Percentiles rank a stretch among this genome's conserved stretches.
Conservation (phyloP, 2,113 vertebrate genomes). For the Syngnathus scovelli region DNA sequence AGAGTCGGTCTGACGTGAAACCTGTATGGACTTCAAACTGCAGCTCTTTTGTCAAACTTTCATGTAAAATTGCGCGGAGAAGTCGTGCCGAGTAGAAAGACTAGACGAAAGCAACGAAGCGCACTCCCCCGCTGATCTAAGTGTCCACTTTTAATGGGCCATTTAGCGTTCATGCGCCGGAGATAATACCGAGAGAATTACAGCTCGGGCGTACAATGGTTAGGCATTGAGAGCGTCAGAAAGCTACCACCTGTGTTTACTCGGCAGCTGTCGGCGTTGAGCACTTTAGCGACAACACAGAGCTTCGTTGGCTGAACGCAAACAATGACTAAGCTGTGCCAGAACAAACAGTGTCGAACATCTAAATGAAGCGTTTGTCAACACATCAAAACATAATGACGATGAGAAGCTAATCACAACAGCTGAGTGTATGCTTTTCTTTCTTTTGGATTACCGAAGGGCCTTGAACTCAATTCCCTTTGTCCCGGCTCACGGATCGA, state of each 20-base stretch:
- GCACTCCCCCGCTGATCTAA: constrained; percentile 56
- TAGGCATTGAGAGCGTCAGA: constrained; percentile 56
- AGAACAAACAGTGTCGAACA: not conserved
- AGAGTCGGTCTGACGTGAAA: not conserved
- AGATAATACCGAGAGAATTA: constrained; percentile 22
- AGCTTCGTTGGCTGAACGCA: constrained; percentile 30
- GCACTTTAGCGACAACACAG: constrained; percentile 40
- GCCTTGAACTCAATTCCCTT: constrained; percentile 33
- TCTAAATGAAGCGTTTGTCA: not conserved
- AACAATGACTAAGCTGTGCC: constrained; percentile 2
- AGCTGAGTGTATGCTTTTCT: not conserved
- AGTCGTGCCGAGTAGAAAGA: constrained; percentile 47
- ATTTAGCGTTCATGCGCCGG: constrained; percentile 51
- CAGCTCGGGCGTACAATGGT: constrained; percentile 36
- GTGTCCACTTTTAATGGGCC: constrained; percentile 66
- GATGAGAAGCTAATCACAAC: not conserved
- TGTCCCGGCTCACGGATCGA: constrained; percentile 42
- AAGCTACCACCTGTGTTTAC: constrained; percentile 60
- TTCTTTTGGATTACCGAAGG: constrained; percentile 17
- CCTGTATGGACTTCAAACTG: constrained; percentile 36
- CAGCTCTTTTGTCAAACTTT: constrained; percentile 40
- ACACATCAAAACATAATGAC: not conserved
- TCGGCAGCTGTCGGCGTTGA: constrained; percentile 38
- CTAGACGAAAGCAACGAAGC: constrained; percentile 41
- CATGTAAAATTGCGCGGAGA: constrained; percentile 44